Percentiles rank a stretch among this genome's conserved stretches.
phyloP scores from a whole-genome alignment of 37 sponge, comb jelly and placozoan genomes.

The Bolinopsis microptera region DNA sequence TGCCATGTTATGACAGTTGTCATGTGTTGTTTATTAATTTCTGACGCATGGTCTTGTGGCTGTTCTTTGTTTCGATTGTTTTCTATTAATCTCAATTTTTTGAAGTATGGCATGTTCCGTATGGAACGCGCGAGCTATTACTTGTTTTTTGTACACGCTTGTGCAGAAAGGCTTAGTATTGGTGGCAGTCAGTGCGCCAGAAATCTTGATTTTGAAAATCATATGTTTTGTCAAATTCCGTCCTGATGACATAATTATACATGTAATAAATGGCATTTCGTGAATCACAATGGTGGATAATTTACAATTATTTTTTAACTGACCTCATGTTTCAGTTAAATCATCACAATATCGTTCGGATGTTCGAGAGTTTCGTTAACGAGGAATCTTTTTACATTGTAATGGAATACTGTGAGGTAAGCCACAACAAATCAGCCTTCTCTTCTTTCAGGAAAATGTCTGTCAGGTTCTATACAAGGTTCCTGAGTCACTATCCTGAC shows the following conservation, averaged over 20 bases:
- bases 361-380: constrained; percentile 93
- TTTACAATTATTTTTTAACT: too few relatives aligned
- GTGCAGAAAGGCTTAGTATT: background rate
- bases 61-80: too few relatives aligned
- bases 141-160: background rate
- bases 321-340: constrained; percentile 73
- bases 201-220: constrained; percentile 28
- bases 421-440: too few relatives aligned
- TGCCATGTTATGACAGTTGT: too few relatives aligned
- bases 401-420: constrained; percentile 97
- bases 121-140: constrained; percentile 59
- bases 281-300: too few relatives aligned
- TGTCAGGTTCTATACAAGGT: too few relatives aligned
- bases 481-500: too few relatives aligned
- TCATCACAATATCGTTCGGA: constrained; percentile 91
- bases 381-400: constrained; percentile 89
- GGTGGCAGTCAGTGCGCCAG: constrained; percentile 55
- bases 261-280: too few relatives aligned
- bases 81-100: too few relatives aligned
- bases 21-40: too few relatives aligned
- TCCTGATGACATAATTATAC: background rate
- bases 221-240: background rate
- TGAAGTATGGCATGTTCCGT: too few relatives aligned
- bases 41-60: too few relatives aligned
- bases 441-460: background rate